Base-by-base conservation (phyloP, 2,797 vertebrate species). In the Coranthus polyacanthus region DNA sequence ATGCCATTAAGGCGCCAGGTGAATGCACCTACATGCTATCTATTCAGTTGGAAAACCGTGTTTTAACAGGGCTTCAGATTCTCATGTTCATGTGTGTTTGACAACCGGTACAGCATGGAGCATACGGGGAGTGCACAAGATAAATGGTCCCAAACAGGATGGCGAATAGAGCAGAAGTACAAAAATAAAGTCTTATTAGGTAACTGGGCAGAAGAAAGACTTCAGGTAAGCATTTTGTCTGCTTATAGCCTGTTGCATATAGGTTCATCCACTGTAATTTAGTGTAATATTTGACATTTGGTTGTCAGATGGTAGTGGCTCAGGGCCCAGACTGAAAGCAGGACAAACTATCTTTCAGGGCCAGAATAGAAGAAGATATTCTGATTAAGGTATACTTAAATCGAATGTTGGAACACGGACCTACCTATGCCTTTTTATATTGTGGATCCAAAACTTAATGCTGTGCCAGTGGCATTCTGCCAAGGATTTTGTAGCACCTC, bases 181-280 rank as follows among this genome's bases (percentile, higher is more conserved):
- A 43, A 79, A 47, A 92, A 83, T 79, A 92, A 89, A 79, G 93
- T 93, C 47, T 77, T 94, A 9, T 51, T 92, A 34, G 92, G 92
- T 5, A 95, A 94, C 88, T 95, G 93, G 93, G 72, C 71, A 5
- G 94, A 95, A 60, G 90, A 94, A n/a, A 88, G 83, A 73, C 86
- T 90, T 17, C 81, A 94, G 92, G 93, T 94, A 90, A 52, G 78
- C n/a, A 17, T 44, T 68, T 12, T 29, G 5, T 60, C 13, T 18
- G 1, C 12, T 54, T 12, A 36, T 46, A 58, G 4, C 4, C 8
- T n/a, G 10, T 39, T 44, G 37, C 32, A 24, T n/a, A 46, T 22
- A 13, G 3, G 24, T 34, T 38, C 0, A 10, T 61, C 11, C 24
- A 12, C 17, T 39, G 24, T 22, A 16, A 2, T 10, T 50, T 34